These are phyloP conservation scores for Rhinogobius similis DNA, from an alignment of 2,113 vertebrate species.

Conservation along the genomic window DNA sequence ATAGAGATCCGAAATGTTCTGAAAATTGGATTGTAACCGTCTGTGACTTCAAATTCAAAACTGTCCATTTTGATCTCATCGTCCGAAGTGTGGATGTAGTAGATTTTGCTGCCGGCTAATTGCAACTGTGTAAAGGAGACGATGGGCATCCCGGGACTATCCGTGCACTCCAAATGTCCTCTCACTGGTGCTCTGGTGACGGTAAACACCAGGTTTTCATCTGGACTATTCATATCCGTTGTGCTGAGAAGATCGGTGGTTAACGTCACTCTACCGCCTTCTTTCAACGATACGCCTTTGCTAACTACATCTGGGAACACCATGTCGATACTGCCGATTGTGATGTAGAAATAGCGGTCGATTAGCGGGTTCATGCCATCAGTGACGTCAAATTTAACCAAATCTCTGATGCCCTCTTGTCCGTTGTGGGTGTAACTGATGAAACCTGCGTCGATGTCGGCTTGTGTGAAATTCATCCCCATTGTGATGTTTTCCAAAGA, in stretches of 20 bases:
- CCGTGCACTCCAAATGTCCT: slow-evolving; percentile 91
- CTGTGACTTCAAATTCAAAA: slow-evolving; percentile 95
- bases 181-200: slow-evolving; percentile 88
- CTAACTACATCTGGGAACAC: slow-evolving; percentile 93
- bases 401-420: slow-evolving; percentile 86
- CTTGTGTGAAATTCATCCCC: slow-evolving; percentile 95
- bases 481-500: slow-evolving; percentile 84
- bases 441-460: slow-evolving; percentile 84
- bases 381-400: slow-evolving; percentile 93
- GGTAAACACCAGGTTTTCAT: slow-evolving; percentile 91
- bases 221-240: slow-evolving; percentile 92
- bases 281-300: slow-evolving; percentile 92
- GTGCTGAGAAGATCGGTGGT: slow-evolving; percentile 94
- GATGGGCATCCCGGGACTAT: slow-evolving; percentile 84
- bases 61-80: slow-evolving; percentile 97
- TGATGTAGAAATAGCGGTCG: slow-evolving; percentile 93
- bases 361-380: slow-evolving; percentile 91
- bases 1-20: slow-evolving; percentile 93
- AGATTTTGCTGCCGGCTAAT: slow-evolving; percentile 92
- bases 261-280: slow-evolving; percentile 89
- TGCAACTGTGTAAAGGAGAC: slow-evolving; percentile 90
- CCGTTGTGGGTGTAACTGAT: slow-evolving; percentile 87
- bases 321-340: slow-evolving; percentile 84
- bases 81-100: slow-evolving; percentile 92
- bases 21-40: slow-evolving; percentile 92